Evolutionary conservation across 2,797 vertebrate species (phyloP).

Genomic region (Sebastes glaucus): DNA sequence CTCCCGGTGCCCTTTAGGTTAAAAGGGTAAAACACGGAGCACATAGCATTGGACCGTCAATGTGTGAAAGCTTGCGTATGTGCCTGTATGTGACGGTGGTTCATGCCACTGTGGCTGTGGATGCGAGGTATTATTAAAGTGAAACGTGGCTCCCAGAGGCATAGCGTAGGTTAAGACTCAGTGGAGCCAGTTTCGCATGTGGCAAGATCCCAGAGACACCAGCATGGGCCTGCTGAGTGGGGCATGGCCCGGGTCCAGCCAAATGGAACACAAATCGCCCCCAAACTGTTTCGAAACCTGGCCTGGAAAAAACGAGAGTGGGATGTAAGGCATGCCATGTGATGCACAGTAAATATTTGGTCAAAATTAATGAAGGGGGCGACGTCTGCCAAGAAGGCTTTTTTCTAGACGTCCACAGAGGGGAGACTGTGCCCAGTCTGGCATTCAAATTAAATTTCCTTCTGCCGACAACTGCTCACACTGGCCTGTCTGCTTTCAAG

Average conservation of each 20-base stretch:
- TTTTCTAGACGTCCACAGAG: conserved; percentile 72
- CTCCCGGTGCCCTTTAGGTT: conserved; percentile 62
- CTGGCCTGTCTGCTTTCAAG: conserved; percentile 62
- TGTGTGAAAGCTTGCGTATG: conserved; percentile 48
- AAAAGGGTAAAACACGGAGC: conserved; percentile 53
- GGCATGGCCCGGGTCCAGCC: conserved; percentile 65
- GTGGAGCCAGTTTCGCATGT: conserved; percentile 68
- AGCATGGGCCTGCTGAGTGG: conserved; percentile 61
- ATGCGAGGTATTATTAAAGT: conserved; percentile 61
- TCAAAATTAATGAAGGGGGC: conserved; percentile 81
- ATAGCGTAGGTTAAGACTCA: conserved; percentile 67
- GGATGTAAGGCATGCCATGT: conserved; percentile 70
- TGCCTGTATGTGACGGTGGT: conserved; percentile 21
- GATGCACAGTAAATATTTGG: conserved; percentile 81
- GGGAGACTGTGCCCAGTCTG: conserved; percentile 74
- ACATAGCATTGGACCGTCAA: conserved; percentile 43
- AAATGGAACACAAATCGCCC: conserved; percentile 71
- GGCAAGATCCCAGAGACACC: conserved; percentile 67
- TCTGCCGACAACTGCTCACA: conserved; percentile 70
- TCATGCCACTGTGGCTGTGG: conserved; percentile 38
- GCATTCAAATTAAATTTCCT: conserved; percentile 79
- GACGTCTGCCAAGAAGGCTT: conserved; percentile 72
- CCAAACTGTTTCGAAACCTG: conserved; percentile 67
- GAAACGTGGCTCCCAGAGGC: conserved; percentile 62
- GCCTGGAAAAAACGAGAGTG: conserved; percentile 70